Evolutionary conservation across 2,113 vertebrate species (phyloP).

Genomic region (Collichthys lucidus): DNA sequence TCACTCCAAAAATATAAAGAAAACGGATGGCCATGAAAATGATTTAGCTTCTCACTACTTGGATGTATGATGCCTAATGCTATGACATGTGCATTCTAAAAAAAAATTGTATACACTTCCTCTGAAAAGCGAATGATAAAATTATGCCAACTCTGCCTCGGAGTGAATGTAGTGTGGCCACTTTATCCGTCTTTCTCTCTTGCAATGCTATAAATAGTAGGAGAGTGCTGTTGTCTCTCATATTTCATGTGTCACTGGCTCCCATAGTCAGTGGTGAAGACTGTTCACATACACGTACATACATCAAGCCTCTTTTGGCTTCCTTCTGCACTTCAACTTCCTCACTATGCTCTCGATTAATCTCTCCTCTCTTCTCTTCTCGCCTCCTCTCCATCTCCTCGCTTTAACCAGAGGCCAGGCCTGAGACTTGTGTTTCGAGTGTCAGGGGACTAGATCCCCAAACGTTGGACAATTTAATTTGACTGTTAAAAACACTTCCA

Average conservation of each 20-base stretch:
- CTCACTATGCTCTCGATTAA: constrained; percentile 37
- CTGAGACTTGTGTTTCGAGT: constrained; percentile 10
- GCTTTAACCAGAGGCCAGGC: constrained; percentile 14
- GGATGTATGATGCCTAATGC: constrained; percentile 24
- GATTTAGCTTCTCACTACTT: constrained; percentile 28
- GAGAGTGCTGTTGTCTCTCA: constrained; percentile 81
- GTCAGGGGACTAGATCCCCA: background rate
- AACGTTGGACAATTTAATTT: background rate
- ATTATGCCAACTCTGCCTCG: constrained; percentile 64
- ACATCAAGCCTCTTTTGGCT: constrained; percentile 62
- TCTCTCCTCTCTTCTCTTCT: constrained; percentile 14
- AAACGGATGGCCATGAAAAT: constrained; percentile 12
- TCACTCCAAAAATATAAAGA: constrained; percentile 30
- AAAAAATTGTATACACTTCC: constrained; percentile 45
- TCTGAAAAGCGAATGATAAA: constrained; percentile 55
- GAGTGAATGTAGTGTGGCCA: constrained; percentile 63
- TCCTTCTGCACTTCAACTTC: constrained; percentile 57
- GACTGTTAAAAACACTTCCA: background rate
- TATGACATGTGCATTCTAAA: constrained; percentile 25
- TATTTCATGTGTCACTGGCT: constrained; percentile 85
- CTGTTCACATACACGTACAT: constrained; percentile 57
- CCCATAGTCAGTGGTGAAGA: constrained; percentile 71
- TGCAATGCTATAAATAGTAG: constrained; percentile 81
- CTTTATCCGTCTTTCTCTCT: constrained; percentile 61
- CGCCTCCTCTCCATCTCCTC: constrained; percentile 4